Conservation (phyloP, 2,888 invertebrate species). For the Strigamia maritima region DNA sequence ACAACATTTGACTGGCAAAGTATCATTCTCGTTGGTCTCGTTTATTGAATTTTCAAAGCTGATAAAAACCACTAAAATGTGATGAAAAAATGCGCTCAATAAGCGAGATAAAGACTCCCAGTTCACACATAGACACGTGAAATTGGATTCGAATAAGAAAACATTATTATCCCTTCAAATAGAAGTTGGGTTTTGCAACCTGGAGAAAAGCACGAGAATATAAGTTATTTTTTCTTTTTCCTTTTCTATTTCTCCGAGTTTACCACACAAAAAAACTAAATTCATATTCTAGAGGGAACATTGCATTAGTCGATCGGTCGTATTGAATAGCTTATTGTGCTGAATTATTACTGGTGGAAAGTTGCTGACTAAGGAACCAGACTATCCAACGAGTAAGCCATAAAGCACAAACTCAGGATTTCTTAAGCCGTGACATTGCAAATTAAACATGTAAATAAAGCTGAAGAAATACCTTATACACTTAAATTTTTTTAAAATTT, state of each 20-base stretch:
- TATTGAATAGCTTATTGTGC: not conserved
- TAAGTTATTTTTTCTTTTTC: not conserved
- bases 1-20: constrained; percentile 4
- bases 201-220: not conserved
- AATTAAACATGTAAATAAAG: not conserved
- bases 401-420: not conserved
- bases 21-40: not conserved
- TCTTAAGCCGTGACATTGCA: not conserved
- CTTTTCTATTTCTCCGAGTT: not conserved
- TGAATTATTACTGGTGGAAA: not conserved
- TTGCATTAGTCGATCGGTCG: not conserved
- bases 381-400: not conserved
- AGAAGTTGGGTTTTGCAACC: not conserved
- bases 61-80: not conserved
- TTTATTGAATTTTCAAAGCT: constrained; percentile 4
- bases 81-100: constrained; percentile 1
- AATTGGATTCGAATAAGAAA: constrained; percentile 4
- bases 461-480: not conserved
- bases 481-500: no score
- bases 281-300: constrained; percentile 4
- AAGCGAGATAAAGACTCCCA: not conserved
- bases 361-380: not conserved
- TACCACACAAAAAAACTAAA: not conserved
- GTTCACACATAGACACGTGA: constrained; percentile 4
- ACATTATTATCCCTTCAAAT: constrained; percentile 4